Evolutionary conservation across 2,888 invertebrate genomes (phyloP).

Genomic region (Camptogramma bilineatum): DNA sequence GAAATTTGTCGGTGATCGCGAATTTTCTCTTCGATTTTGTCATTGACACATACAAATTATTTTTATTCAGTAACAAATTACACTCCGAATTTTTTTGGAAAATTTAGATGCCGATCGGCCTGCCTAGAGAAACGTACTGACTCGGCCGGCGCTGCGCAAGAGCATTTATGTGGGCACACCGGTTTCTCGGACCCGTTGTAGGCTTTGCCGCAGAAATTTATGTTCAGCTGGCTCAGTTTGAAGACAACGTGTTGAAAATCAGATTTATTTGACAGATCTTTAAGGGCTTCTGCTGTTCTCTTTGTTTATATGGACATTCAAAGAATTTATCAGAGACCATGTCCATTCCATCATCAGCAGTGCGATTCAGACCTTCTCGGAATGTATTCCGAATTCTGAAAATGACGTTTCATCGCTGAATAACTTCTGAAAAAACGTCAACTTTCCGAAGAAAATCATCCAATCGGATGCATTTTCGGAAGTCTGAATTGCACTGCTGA

Average conservation of each 20-base stretch:
- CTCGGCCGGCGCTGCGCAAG: slow-evolving; percentile 42
- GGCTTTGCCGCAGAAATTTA: slow-evolving; percentile 10
- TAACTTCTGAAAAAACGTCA: too few species aligned
- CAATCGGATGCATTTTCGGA: too few species aligned
- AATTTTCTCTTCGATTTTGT: slow-evolving; percentile 83
- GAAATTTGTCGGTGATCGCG: slow-evolving; percentile 83
- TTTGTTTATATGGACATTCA: too few species aligned
- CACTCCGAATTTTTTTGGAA: slow-evolving; percentile 55
- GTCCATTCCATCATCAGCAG: too few species aligned
- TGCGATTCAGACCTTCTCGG: too few species aligned
- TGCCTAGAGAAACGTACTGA: slow-evolving; percentile 61
- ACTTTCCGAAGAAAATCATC: too few species aligned
- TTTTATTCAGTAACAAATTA: slow-evolving; percentile 62
- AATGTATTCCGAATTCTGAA: too few species aligned
- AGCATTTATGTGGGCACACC: slow-evolving; percentile 63
- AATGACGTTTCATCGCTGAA: too few species aligned
- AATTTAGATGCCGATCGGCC: slow-evolving; percentile 66
- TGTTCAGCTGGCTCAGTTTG: slow-evolving; percentile 7
- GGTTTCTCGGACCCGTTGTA: slow-evolving; percentile 50
- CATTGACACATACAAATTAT: slow-evolving; percentile 82
- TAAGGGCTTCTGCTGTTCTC: too few species aligned
- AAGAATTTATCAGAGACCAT: too few species aligned
- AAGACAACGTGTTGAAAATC: slow-evolving; percentile 8
- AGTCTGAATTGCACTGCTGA: too few species aligned
- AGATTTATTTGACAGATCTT: too few species aligned